phyloP scores from a whole-genome alignment of 2,113 vertebrate genomes.

The Chascanopsetta lugubris region DNA sequence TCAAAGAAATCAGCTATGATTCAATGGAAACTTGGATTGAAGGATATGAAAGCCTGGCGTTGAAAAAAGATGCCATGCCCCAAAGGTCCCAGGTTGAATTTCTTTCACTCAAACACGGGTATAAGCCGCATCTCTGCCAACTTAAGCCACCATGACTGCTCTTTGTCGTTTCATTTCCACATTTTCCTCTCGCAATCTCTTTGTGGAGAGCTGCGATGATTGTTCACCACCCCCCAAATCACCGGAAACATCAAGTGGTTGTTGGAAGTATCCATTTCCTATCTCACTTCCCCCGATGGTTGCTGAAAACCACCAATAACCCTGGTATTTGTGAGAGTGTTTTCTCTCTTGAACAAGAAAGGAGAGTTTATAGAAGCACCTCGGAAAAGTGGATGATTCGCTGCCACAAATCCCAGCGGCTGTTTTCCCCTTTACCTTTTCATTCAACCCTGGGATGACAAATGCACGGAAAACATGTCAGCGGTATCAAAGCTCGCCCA shows the following conservation, averaged over 20 bases:
- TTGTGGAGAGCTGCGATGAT: constrained; percentile 43
- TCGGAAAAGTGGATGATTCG: constrained; percentile 24
- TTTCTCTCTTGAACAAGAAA: constrained; percentile 41
- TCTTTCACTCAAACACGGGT: background rate
- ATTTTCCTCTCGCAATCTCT: constrained; percentile 38
- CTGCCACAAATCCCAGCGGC: constrained; percentile 15
- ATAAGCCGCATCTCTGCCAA: constrained; percentile 1
- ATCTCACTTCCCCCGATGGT: constrained; percentile 75
- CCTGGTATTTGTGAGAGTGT: constrained; percentile 20
- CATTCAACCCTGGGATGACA: constrained; percentile 42
- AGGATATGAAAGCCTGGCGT: background rate
- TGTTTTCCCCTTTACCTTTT: constrained; percentile 46
- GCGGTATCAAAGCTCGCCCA: constrained; percentile 41
- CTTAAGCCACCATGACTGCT: constrained; percentile 4
- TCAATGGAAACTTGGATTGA: background rate
- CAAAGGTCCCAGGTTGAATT: background rate
- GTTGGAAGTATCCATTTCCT: constrained; percentile 87
- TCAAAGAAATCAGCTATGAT: background rate
- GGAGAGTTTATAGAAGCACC: constrained; percentile 55
- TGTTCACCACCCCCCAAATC: constrained; percentile 51
- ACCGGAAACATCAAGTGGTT: constrained; percentile 87
- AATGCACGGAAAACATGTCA: constrained; percentile 43
- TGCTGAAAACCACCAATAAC: constrained; percentile 59
- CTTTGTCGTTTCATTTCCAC: constrained; percentile 24
- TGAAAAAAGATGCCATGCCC: background rate